Conservation (phyloP, 1,140 invertebrate species). For the Drosophila setifemur region DNA sequence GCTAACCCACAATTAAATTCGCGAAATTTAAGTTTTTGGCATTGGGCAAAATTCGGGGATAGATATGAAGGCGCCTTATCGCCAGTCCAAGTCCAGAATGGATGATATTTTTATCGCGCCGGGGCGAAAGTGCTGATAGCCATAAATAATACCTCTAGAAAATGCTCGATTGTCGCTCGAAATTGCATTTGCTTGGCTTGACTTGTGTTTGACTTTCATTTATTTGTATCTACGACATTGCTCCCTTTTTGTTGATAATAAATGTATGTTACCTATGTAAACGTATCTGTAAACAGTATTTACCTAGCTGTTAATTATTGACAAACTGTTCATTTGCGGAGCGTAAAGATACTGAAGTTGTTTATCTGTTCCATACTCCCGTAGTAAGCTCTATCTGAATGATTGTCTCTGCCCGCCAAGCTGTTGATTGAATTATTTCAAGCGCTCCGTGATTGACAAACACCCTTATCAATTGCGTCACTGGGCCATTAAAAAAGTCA, state of each 20-base stretch:
- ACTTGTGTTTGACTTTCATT: slow-evolving; percentile 23
- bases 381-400: slow-evolving; percentile 35
- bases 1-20: slow-evolving; percentile 9
- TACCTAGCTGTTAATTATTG: slow-evolving; percentile 76
- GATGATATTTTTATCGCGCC: slow-evolving; percentile 44
- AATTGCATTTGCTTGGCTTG: slow-evolving; percentile 22
- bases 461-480: slow-evolving; percentile 67
- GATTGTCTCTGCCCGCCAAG: slow-evolving; percentile 16
- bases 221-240: slow-evolving; percentile 1
- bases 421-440: slow-evolving; percentile 40
- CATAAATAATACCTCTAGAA: slow-evolving; percentile 2
- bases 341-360: slow-evolving; percentile 6
- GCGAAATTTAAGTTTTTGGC: slow-evolving; percentile 1
- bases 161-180: background rate
- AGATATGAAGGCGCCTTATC: slow-evolving; percentile 44
- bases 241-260: slow-evolving; percentile 28
- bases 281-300: slow-evolving; percentile 61
- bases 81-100: slow-evolving; percentile 8
- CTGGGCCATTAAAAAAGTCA: slow-evolving; percentile 5
- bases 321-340: slow-evolving; percentile 49
- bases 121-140: slow-evolving; percentile 54
- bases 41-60: slow-evolving; percentile 1
- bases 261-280: slow-evolving; percentile 18
- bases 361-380: slow-evolving; percentile 12
- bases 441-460: slow-evolving; percentile 8